Conservation (phyloP, 2,797 vertebrate species). For the Caiman crocodilus region DNA sequence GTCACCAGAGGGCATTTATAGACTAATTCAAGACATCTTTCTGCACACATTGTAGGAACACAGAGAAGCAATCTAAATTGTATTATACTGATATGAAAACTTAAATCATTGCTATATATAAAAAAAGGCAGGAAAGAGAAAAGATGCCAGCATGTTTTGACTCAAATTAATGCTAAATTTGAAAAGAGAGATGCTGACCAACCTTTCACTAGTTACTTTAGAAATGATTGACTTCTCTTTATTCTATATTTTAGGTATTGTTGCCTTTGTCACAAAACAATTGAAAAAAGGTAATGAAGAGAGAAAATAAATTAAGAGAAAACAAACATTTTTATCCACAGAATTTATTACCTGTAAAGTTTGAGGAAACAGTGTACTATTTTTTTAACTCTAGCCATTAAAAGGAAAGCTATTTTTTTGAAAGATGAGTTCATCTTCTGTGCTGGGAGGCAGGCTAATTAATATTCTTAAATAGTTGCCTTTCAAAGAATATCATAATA, state of each 20-base stretch:
- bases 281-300: slow-evolving; percentile 1
- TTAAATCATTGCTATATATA: slow-evolving; percentile 43
- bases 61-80: slow-evolving; percentile 55
- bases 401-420: slow-evolving; percentile 35
- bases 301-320: neutral
- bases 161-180: neutral
- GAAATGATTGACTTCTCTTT: neutral
- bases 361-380: slow-evolving; percentile 33
- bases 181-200: slow-evolving; percentile 4
- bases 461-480: slow-evolving; percentile 65
- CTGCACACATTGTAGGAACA: slow-evolving; percentile 64
- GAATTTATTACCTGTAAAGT: neutral
- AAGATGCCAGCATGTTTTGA: slow-evolving; percentile 22
- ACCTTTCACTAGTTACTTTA: neutral
- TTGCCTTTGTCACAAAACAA: slow-evolving; percentile 18
- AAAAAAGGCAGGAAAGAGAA: slow-evolving; percentile 33
- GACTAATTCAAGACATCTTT: slow-evolving; percentile 78
- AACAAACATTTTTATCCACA: slow-evolving; percentile 30
- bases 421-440: slow-evolving; percentile 52
- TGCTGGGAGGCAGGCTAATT: slow-evolving; percentile 58
- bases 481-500: slow-evolving; percentile 55
- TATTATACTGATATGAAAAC: slow-evolving; percentile 49
- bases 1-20: slow-evolving; percentile 88
- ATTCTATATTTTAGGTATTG: neutral
- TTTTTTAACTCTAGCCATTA: slow-evolving; percentile 16